Evolutionary conservation across 2,797 vertebrate species (phyloP), one percentile per base, ranked within the genome.

Genomic region (Channallabes apus): DNA sequence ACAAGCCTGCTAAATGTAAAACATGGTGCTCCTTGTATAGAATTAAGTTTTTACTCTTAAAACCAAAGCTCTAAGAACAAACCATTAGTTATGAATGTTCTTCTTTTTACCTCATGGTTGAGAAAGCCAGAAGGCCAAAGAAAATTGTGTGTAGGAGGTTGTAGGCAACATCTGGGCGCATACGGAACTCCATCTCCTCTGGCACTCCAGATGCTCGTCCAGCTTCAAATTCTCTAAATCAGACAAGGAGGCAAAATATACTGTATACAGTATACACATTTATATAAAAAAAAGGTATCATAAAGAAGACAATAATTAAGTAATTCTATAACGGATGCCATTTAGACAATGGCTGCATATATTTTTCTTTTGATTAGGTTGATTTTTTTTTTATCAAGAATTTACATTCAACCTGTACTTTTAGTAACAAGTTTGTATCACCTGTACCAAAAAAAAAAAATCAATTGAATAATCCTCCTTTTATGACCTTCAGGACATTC

Each of bases 41-140:
- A 78, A 20, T 65, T 64, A 18, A 51, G 24, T 65, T 61, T 61
- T 4, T 80, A 38, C 29, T 65, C 17, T 51, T 38, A 51, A 61
- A 8, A 65, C 61, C 29, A 80, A 65, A 46, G 46, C 46, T 46
- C 46, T 46, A 46, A 11, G 9, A 46, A 46, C 46, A 46, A 46
- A 46, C 46, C 46, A 46, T 11, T 0, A 1, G 4, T 51, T 54
- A 29, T 35, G 29, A 67, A 76, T 80, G 8, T 27, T 24, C 6
- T 38, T 69, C n/a, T 65, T 4, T 6, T 93, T 87, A 99, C 98
- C 98, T 98, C 98, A 99, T 99, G 7, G 97, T 99, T 92, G 97
- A 98, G 92, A 98, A 92, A 11, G 97, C 97, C 89, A 99, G 92
- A 68, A 97, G 93, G 62, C 97, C 98, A 18, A 96, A 99, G 88